A percentile compares a stretch with the other conserved stretches of the same genome.
Conservation (phyloP, 2,888 invertebrate species). For the Icerya purchasi region DNA sequence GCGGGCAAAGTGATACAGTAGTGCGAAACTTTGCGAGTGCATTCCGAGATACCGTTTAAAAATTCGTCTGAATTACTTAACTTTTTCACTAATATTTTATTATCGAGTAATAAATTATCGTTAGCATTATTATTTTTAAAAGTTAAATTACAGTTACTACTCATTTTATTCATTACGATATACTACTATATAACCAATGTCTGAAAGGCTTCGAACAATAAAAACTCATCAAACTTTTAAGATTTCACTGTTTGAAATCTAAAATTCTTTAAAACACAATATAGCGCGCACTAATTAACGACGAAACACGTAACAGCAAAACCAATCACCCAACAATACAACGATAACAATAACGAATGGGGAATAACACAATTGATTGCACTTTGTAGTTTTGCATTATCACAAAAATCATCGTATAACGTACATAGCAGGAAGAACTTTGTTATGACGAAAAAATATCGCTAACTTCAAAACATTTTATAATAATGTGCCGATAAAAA, state of each 20-base stretch:
- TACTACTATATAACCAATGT: slow-evolving; percentile 11
- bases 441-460: no score
- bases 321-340: neutral
- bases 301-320: neutral
- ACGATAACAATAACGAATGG: no score
- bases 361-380: no score
- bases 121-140: neutral
- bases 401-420: no score
- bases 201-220: slow-evolving; percentile 6
- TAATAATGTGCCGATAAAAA: no score
- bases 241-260: slow-evolving; percentile 2
- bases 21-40: slow-evolving; percentile 7
- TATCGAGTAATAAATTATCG: neutral
- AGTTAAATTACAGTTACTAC: slow-evolving; percentile 1
- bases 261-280: neutral
- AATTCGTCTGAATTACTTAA: slow-evolving; percentile 5
- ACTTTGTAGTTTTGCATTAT: no score
- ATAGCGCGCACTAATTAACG: neutral
- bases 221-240: slow-evolving; percentile 11
- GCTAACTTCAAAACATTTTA: no score
- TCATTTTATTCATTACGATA: slow-evolving; percentile 10
- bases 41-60: slow-evolving; percentile 6
- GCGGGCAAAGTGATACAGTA: slow-evolving; percentile 64
- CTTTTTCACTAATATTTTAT: no score
- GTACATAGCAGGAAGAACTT: no score